A percentile compares a stretch with the other conserved stretches of the same genome.
These are phyloP conservation scores for Drosophila maculinotata DNA, from an alignment of 2,888 invertebrate species.

Conservation along the genomic window DNA sequence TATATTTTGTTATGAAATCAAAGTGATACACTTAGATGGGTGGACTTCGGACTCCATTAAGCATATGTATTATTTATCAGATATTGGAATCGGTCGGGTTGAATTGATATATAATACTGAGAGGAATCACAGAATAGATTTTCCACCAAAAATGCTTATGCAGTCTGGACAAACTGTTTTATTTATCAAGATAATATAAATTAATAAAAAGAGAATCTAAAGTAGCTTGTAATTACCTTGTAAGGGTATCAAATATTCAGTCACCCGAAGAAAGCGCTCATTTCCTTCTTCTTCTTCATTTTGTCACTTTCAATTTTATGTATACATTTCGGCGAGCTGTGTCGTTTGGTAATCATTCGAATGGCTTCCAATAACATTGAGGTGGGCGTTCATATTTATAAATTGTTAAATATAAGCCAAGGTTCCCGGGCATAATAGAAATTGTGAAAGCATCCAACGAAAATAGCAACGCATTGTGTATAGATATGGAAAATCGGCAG, in stretches of 20 bases:
- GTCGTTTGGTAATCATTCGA: constrained; percentile 45
- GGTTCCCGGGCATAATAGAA: constrained; percentile 49
- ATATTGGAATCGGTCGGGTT: too few species aligned
- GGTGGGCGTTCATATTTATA: constrained; percentile 62
- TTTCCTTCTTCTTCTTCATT: not conserved
- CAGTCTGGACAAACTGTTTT: too few species aligned
- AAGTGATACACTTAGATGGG: too few species aligned
- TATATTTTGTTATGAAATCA: not conserved
- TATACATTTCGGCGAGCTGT: constrained; percentile 29
- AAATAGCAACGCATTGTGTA: constrained; percentile 74
- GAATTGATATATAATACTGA: too few species aligned
- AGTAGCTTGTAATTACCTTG: too few species aligned
- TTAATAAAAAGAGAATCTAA: too few species aligned
- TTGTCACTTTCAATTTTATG: constrained; percentile 34
- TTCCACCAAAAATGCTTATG: too few species aligned
- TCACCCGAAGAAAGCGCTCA: not conserved
- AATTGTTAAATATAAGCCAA: constrained; percentile 72
- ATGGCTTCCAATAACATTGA: constrained; percentile 45
- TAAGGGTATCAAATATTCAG: not conserved
- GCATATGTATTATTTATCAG: too few species aligned
- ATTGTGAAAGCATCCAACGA: constrained; percentile 40
- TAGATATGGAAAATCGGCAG: constrained; percentile 73
- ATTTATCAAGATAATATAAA: too few species aligned
- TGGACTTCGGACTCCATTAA: too few species aligned
- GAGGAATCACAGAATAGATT: too few species aligned